Evolutionary conservation across 2,113 vertebrate species (phyloP), one percentile per base, ranked within the genome.

Genomic region (Gallinago paraguaiae): DNA sequence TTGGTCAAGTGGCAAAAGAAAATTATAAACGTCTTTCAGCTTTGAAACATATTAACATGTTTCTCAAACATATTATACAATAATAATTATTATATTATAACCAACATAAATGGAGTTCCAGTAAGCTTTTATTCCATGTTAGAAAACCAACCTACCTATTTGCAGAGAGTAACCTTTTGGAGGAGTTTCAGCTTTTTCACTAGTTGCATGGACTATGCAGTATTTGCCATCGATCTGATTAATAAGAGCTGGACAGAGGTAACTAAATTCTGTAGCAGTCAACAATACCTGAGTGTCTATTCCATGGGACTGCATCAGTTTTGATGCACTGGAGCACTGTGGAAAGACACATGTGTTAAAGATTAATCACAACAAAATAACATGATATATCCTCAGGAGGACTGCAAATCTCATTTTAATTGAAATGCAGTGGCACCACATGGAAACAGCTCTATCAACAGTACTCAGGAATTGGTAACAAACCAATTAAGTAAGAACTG

Each of bases 231-330:
- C 99, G 0, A 99, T 99, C 97, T 99, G 99, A 95, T 98, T 98
- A 94, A 99, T 98, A 56, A 99, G 99, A 60, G 99, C 99, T 60
- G 99, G 99, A 63, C 99, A 99, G 60, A 99, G 98, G 88, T 98
- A 98, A 96, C 98, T 97, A 90, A 99, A 99, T 96, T 99, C 99
- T 3, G 83, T 64, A 39, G 97, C 91, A 75, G 98, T 98, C 91
- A 99, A 76, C 10, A 90, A 86, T 5, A 69, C 94, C 8, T 98
- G 98, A 95, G 96, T 96, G 51, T 97, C 96, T 98, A 99, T 99
- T 77, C 99, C 99, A 75, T 99, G 99, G 0, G 98, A 98, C 20
- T 92, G 96, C 81, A 99, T 98, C 87, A 99, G 94, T 90, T 92
- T 98, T 76, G 99, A 99, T 0, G 98, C 98, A 92, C 98, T 99